Evolutionary conservation across 2,113 vertebrate species (phyloP), one percentile per base, ranked within the genome.

Genomic region (Oxygymnocypris stewartii): DNA sequence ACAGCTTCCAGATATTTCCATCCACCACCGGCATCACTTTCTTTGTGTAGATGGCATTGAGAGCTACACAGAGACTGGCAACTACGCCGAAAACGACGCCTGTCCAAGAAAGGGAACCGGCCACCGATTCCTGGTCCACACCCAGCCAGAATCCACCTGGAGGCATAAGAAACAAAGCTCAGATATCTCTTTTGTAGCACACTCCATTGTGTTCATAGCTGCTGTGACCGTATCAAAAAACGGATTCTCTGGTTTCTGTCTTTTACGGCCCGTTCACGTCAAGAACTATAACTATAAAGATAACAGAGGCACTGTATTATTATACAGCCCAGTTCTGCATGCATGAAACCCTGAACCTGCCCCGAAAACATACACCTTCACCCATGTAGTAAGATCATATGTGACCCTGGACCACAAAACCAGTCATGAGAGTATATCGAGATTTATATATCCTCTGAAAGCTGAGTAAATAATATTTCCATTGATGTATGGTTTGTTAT

Each of bases 91-190:
- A 99, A 85, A 96, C 67, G 82, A 97, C 96, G n/a, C 98, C 98
- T 0, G 87, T 80, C 96, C 95, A 97, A 0, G 98, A 99, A 86
- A 99, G 95, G 81, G 96, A 96, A 0, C 98, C 98, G 1, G 96
- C 93, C 0, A 93, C 89, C 28, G 95, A 96, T 86, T 99, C 98
- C 89, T 99, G 98, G 91, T 99, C 97, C 90, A 99, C 95, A 10
- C 98, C 98, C 0, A 99, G 96, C 97, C 97, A 99, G 94, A 99
- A 99, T 67, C 98, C 98, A 90, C 97, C 98, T 99, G 94, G 13
- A 31, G 20, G 23, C 8, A 85, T 20, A 59, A 35, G 11, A 44
- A 80, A 74, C 63, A 54, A 82, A 37, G 16, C 4, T 31, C 14
- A 82, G 61, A n/a, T 16, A 23, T 6, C 51, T 59, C 18, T 40